Base-by-base conservation (phyloP, 2,888 invertebrate genomes). In the Cheilosia impressa region DNA sequence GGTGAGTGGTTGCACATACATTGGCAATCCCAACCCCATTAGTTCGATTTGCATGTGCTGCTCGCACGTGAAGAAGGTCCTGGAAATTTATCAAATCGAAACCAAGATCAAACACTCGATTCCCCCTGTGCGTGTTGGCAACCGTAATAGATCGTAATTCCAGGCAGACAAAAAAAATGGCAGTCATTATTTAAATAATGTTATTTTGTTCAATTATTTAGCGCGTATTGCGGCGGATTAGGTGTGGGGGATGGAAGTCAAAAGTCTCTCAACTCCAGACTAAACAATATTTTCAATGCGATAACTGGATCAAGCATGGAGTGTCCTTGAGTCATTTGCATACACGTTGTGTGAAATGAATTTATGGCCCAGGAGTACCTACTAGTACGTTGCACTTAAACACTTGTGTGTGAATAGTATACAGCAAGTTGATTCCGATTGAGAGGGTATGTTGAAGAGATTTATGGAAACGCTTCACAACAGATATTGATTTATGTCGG, bases 281-380 rank as follows among this genome's bases (percentile, higher is more conserved):
- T 55, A 60, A 77, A 72, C 60, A 60, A 69, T 68, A 68, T 79
- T 75, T 79, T 65, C 60, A 71, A 58, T 65, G 63, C 57, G 47
- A 50, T 69, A 75, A 77, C 77, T 77, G 72, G 84, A 80, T 80
- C 71, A 75, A 58, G 47, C 60, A 63, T 71, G 27, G 55, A 84
- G 79, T 75, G 84, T 76, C 79, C 84, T 79, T 76, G 75, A 76
- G 79, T 84, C 79, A 80, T 84, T 79, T 80, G 75, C 84, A 79
- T 84, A 55, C 79, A 71, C 53, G 52, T 43, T 58, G 45, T 62
- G 60, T 68, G 63, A 55, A 75, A 79, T 84, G 75, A 55, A 79
- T 84, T 84, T 75, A 69, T 69, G 34, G 69, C 63, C 22, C 10
- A 34, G 34, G 41, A 53, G 65, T 43, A 34, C 24, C 13, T 43